A percentile compares a stretch with the other conserved stretches of the same genome.
These are phyloP conservation scores for Ptychadena robeensis DNA, from an alignment of 2,797 vertebrate species.

Conservation along the genomic window DNA sequence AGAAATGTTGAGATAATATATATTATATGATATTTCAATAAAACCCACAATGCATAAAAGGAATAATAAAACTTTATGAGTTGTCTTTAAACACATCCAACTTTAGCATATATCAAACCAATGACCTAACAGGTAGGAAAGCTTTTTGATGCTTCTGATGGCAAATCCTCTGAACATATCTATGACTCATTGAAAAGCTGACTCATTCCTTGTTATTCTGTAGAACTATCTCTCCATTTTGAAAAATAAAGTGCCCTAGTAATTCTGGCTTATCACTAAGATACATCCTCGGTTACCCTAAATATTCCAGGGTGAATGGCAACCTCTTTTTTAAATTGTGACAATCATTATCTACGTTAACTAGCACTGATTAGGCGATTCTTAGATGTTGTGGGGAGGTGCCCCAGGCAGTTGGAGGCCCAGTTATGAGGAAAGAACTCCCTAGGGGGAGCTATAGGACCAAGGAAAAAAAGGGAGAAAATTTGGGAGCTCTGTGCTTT, in stretches of 20 bases:
- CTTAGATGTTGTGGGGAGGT: no score
- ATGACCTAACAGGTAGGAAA: constrained; percentile 21
- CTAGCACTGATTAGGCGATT: background rate
- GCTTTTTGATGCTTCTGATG: constrained; percentile 8
- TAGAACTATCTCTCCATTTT: constrained; percentile 50
- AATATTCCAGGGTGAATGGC: constrained; percentile 29
- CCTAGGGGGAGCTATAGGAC: no score
- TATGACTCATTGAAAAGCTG: constrained; percentile 44
- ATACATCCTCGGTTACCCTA: background rate
- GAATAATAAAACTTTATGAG: background rate
- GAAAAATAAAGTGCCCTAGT: constrained; percentile 35
- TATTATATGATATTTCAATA: no score
- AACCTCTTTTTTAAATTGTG: constrained; percentile 15
- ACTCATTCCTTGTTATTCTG: constrained; percentile 58
- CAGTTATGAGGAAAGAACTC: no score
- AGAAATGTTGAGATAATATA: no score
- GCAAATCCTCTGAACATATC: constrained; percentile 44
- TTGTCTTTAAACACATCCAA: constrained; percentile 16
- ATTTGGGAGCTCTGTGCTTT: no score
- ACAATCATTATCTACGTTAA: background rate
- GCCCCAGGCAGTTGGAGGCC: no score
- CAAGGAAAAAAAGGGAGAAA: no score
- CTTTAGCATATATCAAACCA: constrained; percentile 7
- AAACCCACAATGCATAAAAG: background rate
- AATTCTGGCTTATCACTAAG: constrained; percentile 28